Conservation (phyloP, 2,888 invertebrate genomes). For the Philaethria dido region DNA sequence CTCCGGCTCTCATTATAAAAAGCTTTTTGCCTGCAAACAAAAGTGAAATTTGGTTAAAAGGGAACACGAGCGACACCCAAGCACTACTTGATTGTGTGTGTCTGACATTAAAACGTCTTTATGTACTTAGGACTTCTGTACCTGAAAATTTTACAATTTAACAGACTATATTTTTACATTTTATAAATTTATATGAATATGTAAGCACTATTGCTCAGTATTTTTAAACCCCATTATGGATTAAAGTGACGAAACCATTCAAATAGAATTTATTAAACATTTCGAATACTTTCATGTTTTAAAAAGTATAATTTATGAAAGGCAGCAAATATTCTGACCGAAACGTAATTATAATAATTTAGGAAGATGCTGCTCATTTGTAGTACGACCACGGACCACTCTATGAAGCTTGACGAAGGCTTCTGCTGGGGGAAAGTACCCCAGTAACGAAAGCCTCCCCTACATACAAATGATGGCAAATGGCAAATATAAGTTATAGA, state of each 20-base stretch:
- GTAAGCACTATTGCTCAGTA: background rate
- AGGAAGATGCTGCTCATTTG: slow-evolving; percentile 54
- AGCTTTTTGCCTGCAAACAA: slow-evolving; percentile 30
- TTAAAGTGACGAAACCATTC: too few species aligned
- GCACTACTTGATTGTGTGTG: slow-evolving; percentile 33
- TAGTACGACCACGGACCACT: slow-evolving; percentile 76
- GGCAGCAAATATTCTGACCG: background rate
- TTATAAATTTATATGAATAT: background rate
- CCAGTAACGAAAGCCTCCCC: slow-evolving; percentile 58
- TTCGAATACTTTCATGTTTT: too few species aligned
- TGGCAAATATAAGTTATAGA: slow-evolving; percentile 28
- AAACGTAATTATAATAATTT: slow-evolving; percentile 48
- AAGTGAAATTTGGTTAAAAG: slow-evolving; percentile 41
- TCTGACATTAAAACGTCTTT: slow-evolving; percentile 16
- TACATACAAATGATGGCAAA: slow-evolving; percentile 73
- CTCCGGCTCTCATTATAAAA: slow-evolving; percentile 33
- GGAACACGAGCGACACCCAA: slow-evolving; percentile 32
- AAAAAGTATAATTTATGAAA: slow-evolving; percentile 1
- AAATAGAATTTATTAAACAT: too few species aligned
- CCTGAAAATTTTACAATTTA: background rate
- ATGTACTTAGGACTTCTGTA: background rate
- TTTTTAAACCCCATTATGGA: background rate
- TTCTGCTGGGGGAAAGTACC: slow-evolving; percentile 73
- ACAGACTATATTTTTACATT: background rate
- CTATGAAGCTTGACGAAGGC: slow-evolving; percentile 79